Conservation (phyloP, 2,797 vertebrate species). For the Neostethus bicornis region DNA sequence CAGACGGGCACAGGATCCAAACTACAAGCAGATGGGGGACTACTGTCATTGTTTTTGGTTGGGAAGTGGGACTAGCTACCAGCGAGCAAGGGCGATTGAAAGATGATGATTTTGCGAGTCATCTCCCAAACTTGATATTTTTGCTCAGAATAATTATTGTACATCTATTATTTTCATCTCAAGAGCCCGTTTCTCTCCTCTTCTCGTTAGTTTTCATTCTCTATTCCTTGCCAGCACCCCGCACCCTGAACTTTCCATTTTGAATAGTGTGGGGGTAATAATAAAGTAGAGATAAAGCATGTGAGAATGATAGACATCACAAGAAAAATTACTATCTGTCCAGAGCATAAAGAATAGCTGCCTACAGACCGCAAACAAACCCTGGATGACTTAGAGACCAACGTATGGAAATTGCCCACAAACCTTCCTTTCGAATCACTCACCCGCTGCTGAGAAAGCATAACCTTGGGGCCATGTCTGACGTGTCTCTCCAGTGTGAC, state of each 20-base stretch:
- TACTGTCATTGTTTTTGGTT: conserved; percentile 67
- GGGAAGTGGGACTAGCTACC: conserved; percentile 38
- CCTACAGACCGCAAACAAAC: conserved; percentile 50
- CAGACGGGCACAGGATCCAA: conserved; percentile 63
- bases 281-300: conserved; percentile 8
- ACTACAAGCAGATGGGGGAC: conserved; percentile 68
- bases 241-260: conserved; percentile 7
- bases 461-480: conserved; percentile 57
- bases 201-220: neutral
- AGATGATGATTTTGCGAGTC: conserved; percentile 23
- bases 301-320: conserved; percentile 24
- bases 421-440: conserved; percentile 72
- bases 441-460: conserved; percentile 74
- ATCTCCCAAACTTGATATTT: conserved; percentile 31
- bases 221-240: conserved; percentile 4
- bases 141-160: conserved; percentile 6
- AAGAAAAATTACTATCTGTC: conserved; percentile 42
- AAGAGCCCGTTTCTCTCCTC: conserved; percentile 5
- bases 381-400: conserved; percentile 55
- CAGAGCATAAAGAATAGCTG: conserved; percentile 28
- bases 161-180: conserved; percentile 16
- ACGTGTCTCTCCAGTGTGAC: conserved; percentile 56
- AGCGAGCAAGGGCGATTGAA: conserved; percentile 33
- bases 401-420: conserved; percentile 69
- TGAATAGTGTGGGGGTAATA: neutral